phyloP scores from a whole-genome alignment of 2,113 vertebrate genomes.

The Seriola aureovittata region DNA sequence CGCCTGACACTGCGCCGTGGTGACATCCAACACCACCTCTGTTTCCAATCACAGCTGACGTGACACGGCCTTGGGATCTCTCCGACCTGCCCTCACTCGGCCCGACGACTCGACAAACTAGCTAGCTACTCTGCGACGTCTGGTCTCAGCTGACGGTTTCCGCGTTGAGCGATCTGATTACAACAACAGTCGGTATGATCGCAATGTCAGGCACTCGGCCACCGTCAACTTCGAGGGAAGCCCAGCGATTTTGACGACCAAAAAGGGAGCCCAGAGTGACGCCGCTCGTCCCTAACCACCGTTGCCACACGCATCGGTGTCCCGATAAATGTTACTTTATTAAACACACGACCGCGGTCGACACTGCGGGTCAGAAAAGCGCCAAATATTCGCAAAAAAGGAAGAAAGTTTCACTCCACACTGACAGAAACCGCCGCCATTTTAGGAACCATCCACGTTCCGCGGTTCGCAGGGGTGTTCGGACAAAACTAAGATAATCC shows the following conservation, averaged over 20 bases:
- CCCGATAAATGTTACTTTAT: background rate
- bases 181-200: slow-evolving; percentile 57
- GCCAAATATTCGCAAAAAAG: slow-evolving; percentile 49
- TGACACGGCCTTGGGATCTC: slow-evolving; percentile 60
- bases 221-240: slow-evolving; percentile 72
- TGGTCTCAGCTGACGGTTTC: slow-evolving; percentile 16
- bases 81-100: slow-evolving; percentile 22
- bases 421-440: slow-evolving; percentile 83
- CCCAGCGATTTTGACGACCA: slow-evolving; percentile 37
- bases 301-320: background rate
- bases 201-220: slow-evolving; percentile 71
- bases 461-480: slow-evolving; percentile 28
- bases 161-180: slow-evolving; percentile 23
- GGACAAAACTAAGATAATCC: background rate
- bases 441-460: slow-evolving; percentile 72
- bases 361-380: background rate
- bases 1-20: slow-evolving; percentile 58
- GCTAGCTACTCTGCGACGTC: slow-evolving; percentile 21
- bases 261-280: slow-evolving; percentile 26
- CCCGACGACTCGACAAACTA: slow-evolving; percentile 1
- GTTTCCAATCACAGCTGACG: slow-evolving; percentile 66
- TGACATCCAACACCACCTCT: slow-evolving; percentile 77
- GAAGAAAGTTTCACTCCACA: slow-evolving; percentile 84
- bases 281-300: background rate
- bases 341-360: background rate